These are phyloP conservation scores for Labeo rohita DNA, from an alignment of 2,113 vertebrate genomes.

Conservation along the genomic window DNA sequence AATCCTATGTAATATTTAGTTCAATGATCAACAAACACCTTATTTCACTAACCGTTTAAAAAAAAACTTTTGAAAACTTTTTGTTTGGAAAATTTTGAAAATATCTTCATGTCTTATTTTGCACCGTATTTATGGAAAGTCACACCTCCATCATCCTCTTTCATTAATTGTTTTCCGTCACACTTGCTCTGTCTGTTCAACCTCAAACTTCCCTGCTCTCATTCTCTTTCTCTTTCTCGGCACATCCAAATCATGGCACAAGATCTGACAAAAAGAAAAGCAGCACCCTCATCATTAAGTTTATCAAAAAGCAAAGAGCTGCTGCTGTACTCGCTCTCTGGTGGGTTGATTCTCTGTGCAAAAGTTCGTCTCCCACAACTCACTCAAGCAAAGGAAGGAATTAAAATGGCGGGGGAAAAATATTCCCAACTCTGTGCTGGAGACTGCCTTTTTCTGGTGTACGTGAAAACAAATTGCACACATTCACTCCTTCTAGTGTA, in stretches of 20 bases:
- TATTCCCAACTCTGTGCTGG: slow-evolving; percentile 68
- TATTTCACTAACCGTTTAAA: not conserved
- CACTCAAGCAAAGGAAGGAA: slow-evolving; percentile 65
- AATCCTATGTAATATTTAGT: not conserved
- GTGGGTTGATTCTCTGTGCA: slow-evolving; percentile 27
- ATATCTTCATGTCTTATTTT: not conserved
- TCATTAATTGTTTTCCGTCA: not conserved
- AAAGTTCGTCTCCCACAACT: slow-evolving; percentile 62
- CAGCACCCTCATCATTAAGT: slow-evolving; percentile 48
- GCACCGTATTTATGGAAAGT: not conserved
- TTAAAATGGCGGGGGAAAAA: slow-evolving; percentile 70
- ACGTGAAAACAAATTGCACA: slow-evolving; percentile 78
- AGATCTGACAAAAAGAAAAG: slow-evolving; percentile 56
- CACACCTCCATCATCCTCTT: slow-evolving; percentile 6
- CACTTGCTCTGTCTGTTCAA: not conserved
- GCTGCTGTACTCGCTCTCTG: slow-evolving; percentile 36
- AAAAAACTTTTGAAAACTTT: not conserved
- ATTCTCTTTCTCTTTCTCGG: slow-evolving; percentile 24
- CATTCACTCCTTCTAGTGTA: slow-evolving; percentile 72
- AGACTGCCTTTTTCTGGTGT: slow-evolving; percentile 68
- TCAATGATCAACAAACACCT: not conserved
- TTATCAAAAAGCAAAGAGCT: slow-evolving; percentile 55
- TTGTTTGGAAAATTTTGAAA: not conserved
- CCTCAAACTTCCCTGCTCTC: not conserved
- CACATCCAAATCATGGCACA: slow-evolving; percentile 52